phyloP scores from a whole-genome alignment of 2,888 invertebrate genomes.

The Pseudococcus jackbeardsleyi region DNA sequence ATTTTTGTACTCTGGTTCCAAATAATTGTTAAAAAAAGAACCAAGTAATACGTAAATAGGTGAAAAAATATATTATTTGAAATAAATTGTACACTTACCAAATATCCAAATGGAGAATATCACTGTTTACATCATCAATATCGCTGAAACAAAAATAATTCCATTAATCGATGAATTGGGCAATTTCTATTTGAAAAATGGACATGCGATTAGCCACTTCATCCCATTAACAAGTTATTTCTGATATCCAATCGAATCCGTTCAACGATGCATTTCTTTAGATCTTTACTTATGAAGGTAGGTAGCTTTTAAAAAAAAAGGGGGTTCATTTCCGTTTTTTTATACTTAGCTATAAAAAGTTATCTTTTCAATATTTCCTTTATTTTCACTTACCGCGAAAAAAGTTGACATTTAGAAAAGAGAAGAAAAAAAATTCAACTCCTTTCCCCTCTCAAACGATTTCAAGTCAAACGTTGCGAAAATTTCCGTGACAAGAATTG shows the following conservation, averaged over 20 bases:
- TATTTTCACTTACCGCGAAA: too few species aligned
- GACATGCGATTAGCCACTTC: background rate
- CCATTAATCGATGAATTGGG: background rate
- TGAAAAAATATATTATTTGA: background rate
- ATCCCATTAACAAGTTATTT: background rate
- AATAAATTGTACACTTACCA: slow-evolving; percentile 73
- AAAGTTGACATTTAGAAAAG: background rate
- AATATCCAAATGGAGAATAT: slow-evolving; percentile 88
- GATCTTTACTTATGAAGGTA: too few species aligned
- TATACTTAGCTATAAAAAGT: too few species aligned
- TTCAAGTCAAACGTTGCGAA: background rate
- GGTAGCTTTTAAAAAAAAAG: too few species aligned
- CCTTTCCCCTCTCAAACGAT: background rate
- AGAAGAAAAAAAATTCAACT: background rate
- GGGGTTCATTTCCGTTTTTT: too few species aligned
- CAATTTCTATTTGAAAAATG: background rate
- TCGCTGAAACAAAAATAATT: slow-evolving; percentile 75
- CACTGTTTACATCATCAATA: slow-evolving; percentile 88
- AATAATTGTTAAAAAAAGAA: too few species aligned
- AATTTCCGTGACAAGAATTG: background rate
- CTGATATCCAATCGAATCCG: background rate
- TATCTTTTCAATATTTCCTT: too few species aligned
- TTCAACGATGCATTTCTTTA: too few species aligned
- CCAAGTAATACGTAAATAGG: background rate
- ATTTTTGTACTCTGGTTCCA: too few species aligned